Evolutionary conservation across 2,888 invertebrate species (phyloP), one percentile per base, ranked within the genome.

Genomic region (Oxycera nigricornis): DNA sequence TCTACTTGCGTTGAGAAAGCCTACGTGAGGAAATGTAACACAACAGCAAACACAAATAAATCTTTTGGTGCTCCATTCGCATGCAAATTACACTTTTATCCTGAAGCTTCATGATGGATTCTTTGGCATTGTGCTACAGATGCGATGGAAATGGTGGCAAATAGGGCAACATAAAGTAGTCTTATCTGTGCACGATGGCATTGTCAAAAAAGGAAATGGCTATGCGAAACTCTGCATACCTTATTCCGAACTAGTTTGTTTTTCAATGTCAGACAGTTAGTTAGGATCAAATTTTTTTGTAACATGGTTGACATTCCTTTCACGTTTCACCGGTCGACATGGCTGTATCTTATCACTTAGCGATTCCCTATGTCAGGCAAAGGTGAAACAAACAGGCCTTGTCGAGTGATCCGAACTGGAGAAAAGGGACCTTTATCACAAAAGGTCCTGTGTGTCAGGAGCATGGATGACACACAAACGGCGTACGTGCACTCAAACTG

Each of bases 191-290:
- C n/a, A n/a, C n/a, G n/a, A n/a, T n/a, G n/a, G n/a, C n/a, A n/a
- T n/a, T n/a, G n/a, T n/a, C n/a, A n/a, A n/a, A 22, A 55, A 24
- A 61, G 61, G 61, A 61, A 61, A 26, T 31, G 31, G 20, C n/a
- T 17, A 30, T 61, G 31, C 4, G 20, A 11, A 31, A 31, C 26
- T 4, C 61, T 28, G 61, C 61, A 31, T 61, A 31, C 20, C 17
- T 31, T 17, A 61, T 61, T 31, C 17, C 41, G 24, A 65, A 65
- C 22, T 39, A 65, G 39, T 35, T 24, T 24, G 35, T 22, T 70
- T 70, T 20, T 55, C 70, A 55, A 70, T 70, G 70, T 52, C 70
- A 70, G 52, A 70, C 70, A 55, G 46, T 68, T 68, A 68, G 68
- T 68, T 24, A 68, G 50, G 50, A 46, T 68, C n/a, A 70, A n/a